phyloP scores from a whole-genome alignment of 2,797 vertebrate species.

The Leucoraja ocellata region DNA sequence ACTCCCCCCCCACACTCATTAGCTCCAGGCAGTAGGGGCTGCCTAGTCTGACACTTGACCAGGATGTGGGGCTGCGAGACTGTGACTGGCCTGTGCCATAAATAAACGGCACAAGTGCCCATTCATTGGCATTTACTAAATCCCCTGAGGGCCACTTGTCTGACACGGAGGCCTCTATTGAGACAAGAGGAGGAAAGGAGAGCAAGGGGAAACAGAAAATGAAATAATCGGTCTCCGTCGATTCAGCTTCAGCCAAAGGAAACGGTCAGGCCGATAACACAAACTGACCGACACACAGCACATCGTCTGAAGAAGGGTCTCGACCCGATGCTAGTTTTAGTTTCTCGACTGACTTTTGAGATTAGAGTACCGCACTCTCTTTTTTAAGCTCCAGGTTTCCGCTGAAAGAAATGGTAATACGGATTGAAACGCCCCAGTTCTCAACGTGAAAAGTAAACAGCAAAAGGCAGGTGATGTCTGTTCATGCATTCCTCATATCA shows the following conservation, averaged over 20 bases:
- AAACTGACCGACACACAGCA: not conserved
- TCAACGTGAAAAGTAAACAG: not conserved
- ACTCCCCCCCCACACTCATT: too few relatives aligned
- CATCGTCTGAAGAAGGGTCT: not conserved
- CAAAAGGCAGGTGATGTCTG: not conserved
- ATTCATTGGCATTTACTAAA: constrained; percentile 20
- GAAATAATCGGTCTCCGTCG: not conserved
- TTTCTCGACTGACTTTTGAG: not conserved
- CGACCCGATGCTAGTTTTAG: too few relatives aligned
- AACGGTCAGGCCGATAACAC: not conserved
- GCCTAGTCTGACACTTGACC: not conserved
- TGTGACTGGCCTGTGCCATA: not conserved
- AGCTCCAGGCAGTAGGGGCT: not conserved
- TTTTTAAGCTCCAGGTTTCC: not conserved
- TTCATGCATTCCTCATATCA: not conserved
- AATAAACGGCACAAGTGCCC: not conserved
- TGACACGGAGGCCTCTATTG: not conserved
- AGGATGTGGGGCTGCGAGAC: not conserved
- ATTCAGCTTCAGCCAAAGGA: not conserved
- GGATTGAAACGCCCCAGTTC: not conserved
- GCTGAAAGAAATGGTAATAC: not conserved
- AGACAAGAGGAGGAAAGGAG: not conserved
- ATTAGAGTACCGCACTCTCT: not conserved
- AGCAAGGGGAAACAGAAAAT: too few relatives aligned
- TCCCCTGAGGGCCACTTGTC: constrained; percentile 17